phyloP scores from a whole-genome alignment of 1,140 invertebrate genomes.

The Armadillidium nasatum region DNA sequence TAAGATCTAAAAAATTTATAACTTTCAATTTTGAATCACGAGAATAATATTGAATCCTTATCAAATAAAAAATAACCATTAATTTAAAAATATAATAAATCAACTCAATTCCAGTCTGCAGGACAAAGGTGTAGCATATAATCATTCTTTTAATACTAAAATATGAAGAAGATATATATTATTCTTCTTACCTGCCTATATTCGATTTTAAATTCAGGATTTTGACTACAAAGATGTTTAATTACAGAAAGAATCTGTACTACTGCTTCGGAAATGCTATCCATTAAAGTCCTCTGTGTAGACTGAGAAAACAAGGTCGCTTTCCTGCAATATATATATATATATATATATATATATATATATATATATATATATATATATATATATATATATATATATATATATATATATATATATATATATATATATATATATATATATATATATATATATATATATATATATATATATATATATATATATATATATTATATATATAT shows the following conservation, averaged over 20 bases:
- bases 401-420: constrained; percentile 23
- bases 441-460: constrained; percentile 22
- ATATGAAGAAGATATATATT: no score
- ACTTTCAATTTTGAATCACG: no score
- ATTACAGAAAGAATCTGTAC: not conserved
- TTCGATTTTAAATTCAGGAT: not conserved
- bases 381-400: constrained; percentile 22
- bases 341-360: constrained; percentile 21
- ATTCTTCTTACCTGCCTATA: not conserved
- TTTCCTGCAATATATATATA: constrained; percentile 1
- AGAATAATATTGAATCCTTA: no score
- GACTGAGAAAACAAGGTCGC: not conserved
- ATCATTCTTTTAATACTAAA: no score
- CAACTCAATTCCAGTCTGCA: no score
- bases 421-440: constrained; percentile 22
- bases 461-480: constrained; percentile 20
- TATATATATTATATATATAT: constrained; percentile 22
- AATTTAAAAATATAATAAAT: no score
- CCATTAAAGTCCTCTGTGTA: not conserved
- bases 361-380: constrained; percentile 19
- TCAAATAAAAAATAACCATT: no score
- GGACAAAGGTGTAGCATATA: no score
- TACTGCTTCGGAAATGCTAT: not conserved
- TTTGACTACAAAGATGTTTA: not conserved
- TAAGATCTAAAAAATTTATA: not conserved